Evolutionary conservation across 2,888 invertebrate genomes (phyloP), one percentile per base, ranked within the genome.

Genomic region (Pteria penguin): DNA sequence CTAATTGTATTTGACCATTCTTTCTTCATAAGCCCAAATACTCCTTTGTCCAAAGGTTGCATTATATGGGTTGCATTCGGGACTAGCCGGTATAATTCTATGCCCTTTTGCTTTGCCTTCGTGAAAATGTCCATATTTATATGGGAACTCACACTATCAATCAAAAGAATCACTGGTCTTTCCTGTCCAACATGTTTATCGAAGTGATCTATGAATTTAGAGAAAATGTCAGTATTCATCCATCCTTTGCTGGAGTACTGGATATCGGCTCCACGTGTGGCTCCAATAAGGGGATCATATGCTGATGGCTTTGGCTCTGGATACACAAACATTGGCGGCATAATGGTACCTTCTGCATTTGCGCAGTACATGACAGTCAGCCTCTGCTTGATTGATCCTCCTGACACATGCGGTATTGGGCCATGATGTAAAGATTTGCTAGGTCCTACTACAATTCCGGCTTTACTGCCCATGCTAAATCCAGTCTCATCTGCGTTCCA

Each of bases 301-400:
- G 32, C 66, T 32, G 32, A 67, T 26, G 75, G 75, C n/a, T 58
- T 71, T 3, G 78, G 78, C 45, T 71, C 75, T 29, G 74, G 74
- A 24, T 63, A 78, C 2, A 74, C 65, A 63, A 71, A 75, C 27
- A 73, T 80, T 27, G 76, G 79, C 3, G 79, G 79, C 5, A 80
- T 62, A 69, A 82, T 80, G 18, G 5, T 29, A 29, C 79, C 78
- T 61, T 71, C 70, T n/a, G 79, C 78, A 74, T 31, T 68, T 1
- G 72, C 76, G 70, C 78, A 82, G 36, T 67, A 80, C 78, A 80
- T 78, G 18, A 76, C 78, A 3, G 78, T 78, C 2, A 78, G 29
- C 22, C 72, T 36, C 33, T 80, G 62, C 52, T 76, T 82, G 58
- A 62, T 72, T 11, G 27, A 32, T 14, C 62, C 54, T 8, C 62